Conservation (phyloP, 2,888 invertebrate genomes). For the Pelosia muscerda region DNA sequence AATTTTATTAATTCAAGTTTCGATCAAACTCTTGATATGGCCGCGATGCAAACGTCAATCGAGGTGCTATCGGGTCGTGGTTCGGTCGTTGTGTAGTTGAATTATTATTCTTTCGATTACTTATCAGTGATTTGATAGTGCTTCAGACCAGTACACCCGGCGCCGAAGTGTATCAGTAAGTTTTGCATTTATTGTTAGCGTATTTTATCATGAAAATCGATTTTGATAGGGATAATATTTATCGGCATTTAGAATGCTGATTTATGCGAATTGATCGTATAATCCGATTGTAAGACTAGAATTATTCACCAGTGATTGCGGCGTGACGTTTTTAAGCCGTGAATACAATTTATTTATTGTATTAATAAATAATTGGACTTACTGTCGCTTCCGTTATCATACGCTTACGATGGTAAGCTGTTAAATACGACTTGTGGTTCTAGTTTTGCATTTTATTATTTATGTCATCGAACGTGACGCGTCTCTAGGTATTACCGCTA, state of each 20-base stretch:
- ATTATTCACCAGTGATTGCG: constrained; percentile 50
- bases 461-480: not conserved
- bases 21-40: constrained; percentile 41
- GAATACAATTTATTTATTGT: constrained; percentile 19
- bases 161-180: constrained; percentile 62
- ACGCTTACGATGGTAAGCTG: not conserved
- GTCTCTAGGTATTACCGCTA: constrained; percentile 14
- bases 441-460: constrained; percentile 12
- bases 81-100: constrained; percentile 51
- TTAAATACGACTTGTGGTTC: not conserved
- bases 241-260: constrained; percentile 54
- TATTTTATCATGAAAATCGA: constrained; percentile 37
- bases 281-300: constrained; percentile 50
- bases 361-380: not conserved
- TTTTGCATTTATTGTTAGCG: constrained; percentile 47
- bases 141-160: constrained; percentile 48
- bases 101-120: constrained; percentile 57
- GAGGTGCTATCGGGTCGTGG: constrained; percentile 58
- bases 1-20: constrained; percentile 17
- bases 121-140: constrained; percentile 62
- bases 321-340: constrained; percentile 47
- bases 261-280: constrained; percentile 52
- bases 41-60: constrained; percentile 42
- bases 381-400: not conserved
- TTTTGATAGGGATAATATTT: constrained; percentile 36